Percentiles rank a stretch among this genome's conserved stretches.
These are phyloP conservation scores for Eretmocerus hayati DNA, from an alignment of 2,888 invertebrate species.

Conservation along the genomic window DNA sequence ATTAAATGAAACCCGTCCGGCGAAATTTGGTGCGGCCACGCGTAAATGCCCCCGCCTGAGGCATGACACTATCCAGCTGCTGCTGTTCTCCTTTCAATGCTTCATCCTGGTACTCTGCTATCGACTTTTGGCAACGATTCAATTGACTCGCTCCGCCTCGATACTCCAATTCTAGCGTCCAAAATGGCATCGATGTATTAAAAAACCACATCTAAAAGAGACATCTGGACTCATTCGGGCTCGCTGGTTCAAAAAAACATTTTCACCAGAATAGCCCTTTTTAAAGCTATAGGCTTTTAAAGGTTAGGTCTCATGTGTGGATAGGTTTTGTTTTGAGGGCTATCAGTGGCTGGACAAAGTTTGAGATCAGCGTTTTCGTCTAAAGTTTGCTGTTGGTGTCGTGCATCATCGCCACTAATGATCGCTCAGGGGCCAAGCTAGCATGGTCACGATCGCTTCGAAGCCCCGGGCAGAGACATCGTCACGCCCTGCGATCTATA, in stretches of 20 bases:
- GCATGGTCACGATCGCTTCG: background rate
- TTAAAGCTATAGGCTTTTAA: no score
- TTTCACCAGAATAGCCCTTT: no score
- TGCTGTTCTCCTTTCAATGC: background rate
- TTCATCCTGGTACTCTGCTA: background rate
- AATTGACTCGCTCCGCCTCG: slow-evolving; percentile 4
- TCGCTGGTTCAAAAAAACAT: no score
- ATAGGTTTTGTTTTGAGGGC: no score
- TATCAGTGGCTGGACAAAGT: background rate
- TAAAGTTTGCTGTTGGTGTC: background rate
- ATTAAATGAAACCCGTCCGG: slow-evolving; percentile 20
- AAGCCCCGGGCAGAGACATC: background rate
- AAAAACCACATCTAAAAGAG: slow-evolving; percentile 14
- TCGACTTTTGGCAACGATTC: background rate
- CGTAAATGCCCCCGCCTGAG: background rate
- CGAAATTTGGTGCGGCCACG: slow-evolving; percentile 5
- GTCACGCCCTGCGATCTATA: background rate
- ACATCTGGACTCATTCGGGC: slow-evolving; percentile 1
- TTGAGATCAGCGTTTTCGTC: background rate
- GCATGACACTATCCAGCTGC: background rate
- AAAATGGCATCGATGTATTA: no score
- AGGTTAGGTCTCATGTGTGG: no score
- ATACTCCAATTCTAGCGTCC: background rate
- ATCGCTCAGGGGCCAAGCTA: background rate
- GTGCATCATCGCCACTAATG: background rate